phyloP scores from a whole-genome alignment of 2,888 invertebrate species.

The Mythimna albipuncta region DNA sequence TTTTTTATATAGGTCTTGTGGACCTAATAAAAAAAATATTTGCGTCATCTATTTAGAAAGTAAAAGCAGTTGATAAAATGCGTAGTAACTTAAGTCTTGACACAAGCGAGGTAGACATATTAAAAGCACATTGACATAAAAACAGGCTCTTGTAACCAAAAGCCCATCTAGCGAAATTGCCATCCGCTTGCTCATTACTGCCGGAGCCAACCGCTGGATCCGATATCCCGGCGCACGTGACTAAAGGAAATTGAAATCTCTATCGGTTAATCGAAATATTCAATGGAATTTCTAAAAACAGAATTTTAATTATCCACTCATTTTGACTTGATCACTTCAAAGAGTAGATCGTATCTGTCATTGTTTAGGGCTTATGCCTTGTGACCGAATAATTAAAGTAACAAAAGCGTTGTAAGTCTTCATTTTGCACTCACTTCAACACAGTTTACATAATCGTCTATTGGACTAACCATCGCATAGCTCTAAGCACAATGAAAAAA shows the following conservation, averaged over 20 bases:
- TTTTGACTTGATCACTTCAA: conserved; percentile 51
- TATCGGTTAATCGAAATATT: conserved; percentile 90
- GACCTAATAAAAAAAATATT: neutral
- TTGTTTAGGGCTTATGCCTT: neutral
- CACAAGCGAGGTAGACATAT: conserved; percentile 76
- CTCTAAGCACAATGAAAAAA: neutral
- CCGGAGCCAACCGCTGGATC: conserved; percentile 87
- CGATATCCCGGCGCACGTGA: conserved; percentile 89
- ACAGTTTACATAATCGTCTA: neutral
- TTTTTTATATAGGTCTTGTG: conserved; percentile 9
- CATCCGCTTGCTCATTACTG: conserved; percentile 89
- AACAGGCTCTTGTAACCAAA: conserved; percentile 84
- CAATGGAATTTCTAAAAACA: conserved; percentile 79
- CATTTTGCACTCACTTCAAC: neutral
- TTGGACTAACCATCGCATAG: neutral
- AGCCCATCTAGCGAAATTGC: conserved; percentile 89
- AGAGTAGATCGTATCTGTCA: conserved; percentile 8
- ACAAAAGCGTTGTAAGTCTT: neutral
- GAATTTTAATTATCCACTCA: conserved; percentile 75
- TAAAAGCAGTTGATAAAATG: conserved; percentile 64
- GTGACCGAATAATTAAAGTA: neutral
- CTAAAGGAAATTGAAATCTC: conserved; percentile 90
- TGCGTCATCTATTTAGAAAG: neutral
- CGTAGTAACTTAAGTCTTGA: conserved; percentile 65
- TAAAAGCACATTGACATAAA: conserved; percentile 86